Evolutionary conservation across 2,888 invertebrate genomes (phyloP), one percentile per base, ranked within the genome.

Genomic region (Brachylomia viminalis): DNA sequence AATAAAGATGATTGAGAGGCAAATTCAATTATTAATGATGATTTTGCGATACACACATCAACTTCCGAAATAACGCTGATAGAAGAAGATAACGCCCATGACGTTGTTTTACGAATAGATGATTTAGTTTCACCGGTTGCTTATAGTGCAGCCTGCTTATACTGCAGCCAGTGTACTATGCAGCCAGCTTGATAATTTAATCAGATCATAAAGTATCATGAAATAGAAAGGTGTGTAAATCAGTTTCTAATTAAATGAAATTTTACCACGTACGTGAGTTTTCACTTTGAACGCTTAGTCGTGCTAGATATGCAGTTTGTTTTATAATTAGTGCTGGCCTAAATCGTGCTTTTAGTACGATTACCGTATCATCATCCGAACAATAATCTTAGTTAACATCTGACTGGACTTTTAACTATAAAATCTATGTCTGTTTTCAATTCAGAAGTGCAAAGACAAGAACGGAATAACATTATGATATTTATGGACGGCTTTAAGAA

Each of bases 301-400:
- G 42, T 58, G 56, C 56, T 73, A 73, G 33, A 65, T 72, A 52
- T 54, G 27, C n/a, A 64, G 76, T 84, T 78, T 80, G 52, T 47
- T 79, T 58, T 62, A 27, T 73, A 75, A 79, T 74, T 75, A 72
- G 62, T 47, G 54, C 13, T 73, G 69, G 45, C 69, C 68, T 49
- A 68, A 75, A 75, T 81, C 80, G 75, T 85, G 79, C 30, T 72
- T 78, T 74, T 77, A 82, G 72, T 62, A 79, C 56, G 52, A 80
- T 82, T 80, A 79, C 77, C 79, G 68, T 76, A 58, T 66, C 72
- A 80, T 69, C 66, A 75, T 20, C 17, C 8, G 27, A 65, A 62
- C 78, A 77, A 73, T 70, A 71, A 79, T 67, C 73, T 33, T 64
- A 30, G 65, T 79, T 67, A 83, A 65, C 71, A 75, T 77, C 52